phyloP scores from a whole-genome alignment of 1,140 invertebrate species.

The Sycophila sp. region DNA sequence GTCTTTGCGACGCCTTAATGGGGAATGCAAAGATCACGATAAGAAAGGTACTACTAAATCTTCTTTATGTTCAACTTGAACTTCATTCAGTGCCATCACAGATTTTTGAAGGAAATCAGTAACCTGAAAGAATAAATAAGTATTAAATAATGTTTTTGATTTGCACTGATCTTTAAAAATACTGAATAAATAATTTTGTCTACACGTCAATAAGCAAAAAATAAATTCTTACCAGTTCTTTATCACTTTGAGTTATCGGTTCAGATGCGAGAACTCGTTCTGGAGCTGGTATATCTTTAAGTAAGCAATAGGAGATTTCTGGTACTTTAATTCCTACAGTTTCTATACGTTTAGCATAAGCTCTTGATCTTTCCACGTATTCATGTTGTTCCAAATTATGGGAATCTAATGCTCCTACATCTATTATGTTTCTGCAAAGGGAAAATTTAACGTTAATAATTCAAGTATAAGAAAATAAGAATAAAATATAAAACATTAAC shows the following conservation, averaged over 20 bases:
- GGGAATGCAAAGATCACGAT: slow-evolving; percentile 53
- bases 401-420: slow-evolving; percentile 82
- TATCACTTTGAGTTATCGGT: slow-evolving; percentile 66
- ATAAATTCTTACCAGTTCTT: slow-evolving; percentile 67
- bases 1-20: neutral
- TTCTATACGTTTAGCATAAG: slow-evolving; percentile 74
- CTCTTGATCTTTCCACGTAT: slow-evolving; percentile 78
- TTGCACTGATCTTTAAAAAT: too few relatives aligned
- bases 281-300: slow-evolving; percentile 71
- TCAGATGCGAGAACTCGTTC: slow-evolving; percentile 69
- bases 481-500: slow-evolving; percentile 53
- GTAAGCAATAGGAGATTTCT: slow-evolving; percentile 60
- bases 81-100: slow-evolving; percentile 74
- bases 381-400: slow-evolving; percentile 84
- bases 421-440: slow-evolving; percentile 81
- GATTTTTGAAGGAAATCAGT: slow-evolving; percentile 72
- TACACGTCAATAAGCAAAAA: neutral
- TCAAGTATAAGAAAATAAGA: neutral
- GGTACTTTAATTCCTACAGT: slow-evolving; percentile 62
- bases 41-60: slow-evolving; percentile 82
- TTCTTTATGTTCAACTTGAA: slow-evolving; percentile 84
- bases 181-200: too few relatives aligned
- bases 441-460: slow-evolving; percentile 15
- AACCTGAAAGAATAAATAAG: slow-evolving; percentile 69
- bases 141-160: slow-evolving; percentile 32